A percentile compares a stretch with the other conserved stretches of the same genome.
Conservation (phyloP, 1,140 invertebrate species). For the Steinernema feltiae region DNA sequence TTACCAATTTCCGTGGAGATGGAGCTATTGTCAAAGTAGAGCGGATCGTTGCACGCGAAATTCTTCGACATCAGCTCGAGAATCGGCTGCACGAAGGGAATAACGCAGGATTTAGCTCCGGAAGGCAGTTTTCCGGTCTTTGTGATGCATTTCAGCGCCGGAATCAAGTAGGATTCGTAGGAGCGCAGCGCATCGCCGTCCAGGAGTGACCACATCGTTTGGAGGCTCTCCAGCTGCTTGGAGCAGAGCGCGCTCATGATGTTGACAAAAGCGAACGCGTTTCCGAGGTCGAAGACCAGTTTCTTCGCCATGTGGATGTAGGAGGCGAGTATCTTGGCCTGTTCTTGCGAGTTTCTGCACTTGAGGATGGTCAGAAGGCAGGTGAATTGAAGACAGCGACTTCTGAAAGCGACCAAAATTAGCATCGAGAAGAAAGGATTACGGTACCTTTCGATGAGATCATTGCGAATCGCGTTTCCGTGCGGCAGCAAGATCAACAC, state of each 20-base stretch:
- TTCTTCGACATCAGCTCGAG: neutral
- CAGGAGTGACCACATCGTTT: conserved; percentile 3
- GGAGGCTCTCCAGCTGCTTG: neutral
- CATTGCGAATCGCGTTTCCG: neutral
- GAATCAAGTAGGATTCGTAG: neutral
- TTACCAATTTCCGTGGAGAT: neutral
- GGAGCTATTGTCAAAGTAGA: neutral
- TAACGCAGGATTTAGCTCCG: neutral
- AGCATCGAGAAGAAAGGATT: neutral
- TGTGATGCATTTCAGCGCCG: neutral
- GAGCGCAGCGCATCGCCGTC: neutral
- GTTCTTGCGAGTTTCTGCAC: neutral
- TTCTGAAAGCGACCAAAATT: neutral
- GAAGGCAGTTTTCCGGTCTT: conserved; percentile 1
- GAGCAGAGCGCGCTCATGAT: neutral
- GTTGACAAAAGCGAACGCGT: neutral
- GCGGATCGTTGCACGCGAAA: neutral
- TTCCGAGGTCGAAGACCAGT: neutral
- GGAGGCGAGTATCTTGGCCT: neutral
- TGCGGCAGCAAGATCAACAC: neutral
- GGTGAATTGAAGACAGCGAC: conserved; percentile 6
- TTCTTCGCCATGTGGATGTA: neutral
- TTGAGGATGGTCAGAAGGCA: neutral
- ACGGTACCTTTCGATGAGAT: conserved; percentile 6
- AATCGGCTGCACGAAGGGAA: neutral